phyloP scores from a whole-genome alignment of 2,888 invertebrate genomes.

The Magallana nippona region DNA sequence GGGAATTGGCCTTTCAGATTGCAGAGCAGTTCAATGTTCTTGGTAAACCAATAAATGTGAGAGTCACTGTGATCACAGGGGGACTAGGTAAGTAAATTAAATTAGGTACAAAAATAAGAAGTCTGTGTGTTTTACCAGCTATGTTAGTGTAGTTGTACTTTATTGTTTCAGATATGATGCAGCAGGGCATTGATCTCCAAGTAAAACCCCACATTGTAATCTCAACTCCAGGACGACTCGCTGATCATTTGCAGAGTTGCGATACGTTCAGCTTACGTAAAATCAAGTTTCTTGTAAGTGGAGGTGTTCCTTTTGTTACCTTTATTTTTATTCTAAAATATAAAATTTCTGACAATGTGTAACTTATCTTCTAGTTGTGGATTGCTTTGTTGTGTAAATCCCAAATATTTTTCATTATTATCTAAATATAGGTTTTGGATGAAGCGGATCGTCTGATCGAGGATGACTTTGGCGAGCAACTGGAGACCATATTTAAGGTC shows the following conservation, averaged over 20 bases:
- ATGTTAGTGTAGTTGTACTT: background rate
- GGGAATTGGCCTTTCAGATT: conserved; percentile 85
- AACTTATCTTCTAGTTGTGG: too few relatives aligned
- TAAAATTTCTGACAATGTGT: too few relatives aligned
- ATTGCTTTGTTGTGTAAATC: too few relatives aligned
- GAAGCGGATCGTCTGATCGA: conserved; percentile 94
- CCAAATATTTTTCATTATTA: background rate
- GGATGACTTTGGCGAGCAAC: conserved; percentile 81
- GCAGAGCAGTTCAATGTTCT: conserved; percentile 96
- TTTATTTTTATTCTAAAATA: too few relatives aligned
- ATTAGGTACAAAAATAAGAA: too few relatives aligned
- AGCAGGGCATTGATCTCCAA: conserved; percentile 91
- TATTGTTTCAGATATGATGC: conserved; percentile 84
- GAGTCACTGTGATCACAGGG: conserved; percentile 94
- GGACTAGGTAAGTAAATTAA: conserved; percentile 86
- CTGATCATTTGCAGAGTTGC: conserved; percentile 94
- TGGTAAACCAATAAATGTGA: conserved; percentile 91
- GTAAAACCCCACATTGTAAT: conserved; percentile 95
- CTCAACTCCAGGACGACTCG: conserved; percentile 96
- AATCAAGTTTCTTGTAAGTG: conserved; percentile 77
- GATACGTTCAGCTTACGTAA: conserved; percentile 79
- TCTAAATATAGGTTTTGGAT: conserved; percentile 89
- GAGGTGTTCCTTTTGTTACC: too few relatives aligned
- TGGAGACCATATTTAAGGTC: conserved; percentile 88
- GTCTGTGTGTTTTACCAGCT: too few relatives aligned